Evolutionary conservation across 2,888 invertebrate genomes (phyloP).

Genomic region (Brenthis hecate): DNA sequence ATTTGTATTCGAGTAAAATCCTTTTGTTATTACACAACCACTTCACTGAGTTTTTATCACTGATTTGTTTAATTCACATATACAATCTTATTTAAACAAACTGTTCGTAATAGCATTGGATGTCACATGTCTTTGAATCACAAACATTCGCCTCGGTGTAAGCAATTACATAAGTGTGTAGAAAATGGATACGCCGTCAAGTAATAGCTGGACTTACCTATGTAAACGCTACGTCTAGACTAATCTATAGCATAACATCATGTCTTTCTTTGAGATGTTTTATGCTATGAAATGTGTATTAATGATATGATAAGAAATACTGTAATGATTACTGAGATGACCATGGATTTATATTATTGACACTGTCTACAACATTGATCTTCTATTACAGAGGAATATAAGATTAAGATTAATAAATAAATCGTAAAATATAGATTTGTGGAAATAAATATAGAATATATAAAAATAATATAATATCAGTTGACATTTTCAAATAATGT

Average conservation of each 20-base stretch:
- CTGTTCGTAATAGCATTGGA: not conserved
- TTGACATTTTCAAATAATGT: not conserved
- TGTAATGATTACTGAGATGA: slow-evolving; percentile 38
- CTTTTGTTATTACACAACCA: slow-evolving; percentile 34
- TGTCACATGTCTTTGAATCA: not conserved
- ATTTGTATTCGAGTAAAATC: not conserved
- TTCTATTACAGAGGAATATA: slow-evolving; percentile 2
- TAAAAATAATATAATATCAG: not conserved
- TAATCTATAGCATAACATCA: slow-evolving; percentile 65
- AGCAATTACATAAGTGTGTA: slow-evolving; percentile 24
- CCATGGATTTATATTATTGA: slow-evolving; percentile 18
- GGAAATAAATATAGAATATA: not conserved
- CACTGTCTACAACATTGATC: slow-evolving; percentile 10
- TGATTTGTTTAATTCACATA: not conserved
- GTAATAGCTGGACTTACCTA: slow-evolving; percentile 63
- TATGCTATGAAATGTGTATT: slow-evolving; percentile 75
- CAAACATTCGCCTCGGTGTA: not conserved
- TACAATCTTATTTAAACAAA: not conserved
- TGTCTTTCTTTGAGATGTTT: slow-evolving; percentile 70
- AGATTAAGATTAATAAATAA: slow-evolving; percentile 9
- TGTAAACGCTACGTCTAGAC: slow-evolving; percentile 58
- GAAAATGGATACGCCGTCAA: slow-evolving; percentile 44
- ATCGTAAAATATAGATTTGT: slow-evolving; percentile 5
- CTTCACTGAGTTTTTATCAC: not conserved
- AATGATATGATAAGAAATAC: slow-evolving; percentile 77